Percentiles rank a stretch among this genome's conserved stretches.
phyloP scores from a whole-genome alignment of 2,797 vertebrate genomes.

The Phataginus tricuspis region DNA sequence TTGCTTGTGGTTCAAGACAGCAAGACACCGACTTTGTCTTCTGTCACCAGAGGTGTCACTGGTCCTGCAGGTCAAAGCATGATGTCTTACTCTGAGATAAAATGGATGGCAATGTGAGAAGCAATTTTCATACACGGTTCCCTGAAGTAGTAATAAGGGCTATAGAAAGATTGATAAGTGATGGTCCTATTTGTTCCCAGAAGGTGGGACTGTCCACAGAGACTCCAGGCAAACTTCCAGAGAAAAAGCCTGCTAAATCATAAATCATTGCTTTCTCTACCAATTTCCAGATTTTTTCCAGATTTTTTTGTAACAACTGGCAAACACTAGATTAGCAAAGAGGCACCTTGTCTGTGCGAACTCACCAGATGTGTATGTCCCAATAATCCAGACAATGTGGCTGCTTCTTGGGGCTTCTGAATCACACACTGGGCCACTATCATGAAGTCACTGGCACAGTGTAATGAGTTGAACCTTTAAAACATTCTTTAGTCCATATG shows the following conservation, averaged over 20 bases:
- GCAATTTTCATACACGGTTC: neutral
- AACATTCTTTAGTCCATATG: neutral
- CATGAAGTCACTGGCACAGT: neutral
- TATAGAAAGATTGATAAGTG: neutral
- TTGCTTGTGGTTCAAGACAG: neutral
- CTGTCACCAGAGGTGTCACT: rapidly evolving
- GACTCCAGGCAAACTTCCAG: neutral
- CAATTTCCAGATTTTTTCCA: too few relatives aligned
- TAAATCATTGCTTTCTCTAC: neutral
- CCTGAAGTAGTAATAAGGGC: neutral
- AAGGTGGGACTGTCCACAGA: neutral
- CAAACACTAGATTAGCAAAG: neutral
- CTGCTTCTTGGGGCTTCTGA: neutral
- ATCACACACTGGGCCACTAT: neutral
- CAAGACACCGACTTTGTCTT: neutral
- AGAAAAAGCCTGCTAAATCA: neutral
- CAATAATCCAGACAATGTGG: neutral
- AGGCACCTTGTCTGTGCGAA: neutral
- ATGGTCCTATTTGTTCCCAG: neutral
- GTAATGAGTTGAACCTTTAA: neutral
- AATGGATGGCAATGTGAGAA: neutral
- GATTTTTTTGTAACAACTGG: neutral
- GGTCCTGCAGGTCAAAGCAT: neutral
- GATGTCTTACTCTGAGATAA: neutral
- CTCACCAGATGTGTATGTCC: too few relatives aligned